These are phyloP conservation scores for Agriopis aurantiaria DNA, from an alignment of 2,888 invertebrate genomes.

Conservation along the genomic window DNA sequence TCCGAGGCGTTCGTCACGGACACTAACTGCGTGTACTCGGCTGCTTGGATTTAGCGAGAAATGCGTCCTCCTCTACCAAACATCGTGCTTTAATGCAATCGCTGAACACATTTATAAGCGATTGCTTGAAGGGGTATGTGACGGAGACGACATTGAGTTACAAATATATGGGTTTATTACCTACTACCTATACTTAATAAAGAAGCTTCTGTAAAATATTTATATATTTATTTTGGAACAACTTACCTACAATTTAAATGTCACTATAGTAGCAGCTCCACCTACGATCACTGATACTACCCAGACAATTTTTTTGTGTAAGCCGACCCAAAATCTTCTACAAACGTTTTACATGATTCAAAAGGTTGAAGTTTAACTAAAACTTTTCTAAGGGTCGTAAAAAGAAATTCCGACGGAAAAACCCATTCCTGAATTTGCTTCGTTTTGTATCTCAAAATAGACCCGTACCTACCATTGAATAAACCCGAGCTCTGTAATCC, in stretches of 20 bases:
- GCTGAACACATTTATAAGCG: conserved; percentile 65
- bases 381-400: background rate
- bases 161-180: conserved; percentile 13
- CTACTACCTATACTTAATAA: too few relatives aligned
- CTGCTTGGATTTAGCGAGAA: conserved; percentile 80
- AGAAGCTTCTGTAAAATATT: background rate
- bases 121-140: conserved; percentile 23
- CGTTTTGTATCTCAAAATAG: conserved; percentile 20
- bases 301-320: too few relatives aligned
- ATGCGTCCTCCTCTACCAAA: conserved; percentile 63
- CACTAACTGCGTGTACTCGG: conserved; percentile 79
- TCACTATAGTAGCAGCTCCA: too few relatives aligned
- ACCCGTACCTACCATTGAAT: conserved; percentile 6
- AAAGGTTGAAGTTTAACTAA: background rate
- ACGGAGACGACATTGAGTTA: conserved; percentile 15
- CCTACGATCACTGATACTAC: too few relatives aligned
- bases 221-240: too few relatives aligned
- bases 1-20: conserved; percentile 76
- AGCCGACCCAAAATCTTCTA: background rate
- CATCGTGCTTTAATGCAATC: conserved; percentile 64
- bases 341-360: background rate
- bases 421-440: conserved; percentile 1
- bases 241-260: too few relatives aligned
- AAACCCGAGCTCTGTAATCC: conserved; percentile 18
- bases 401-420: background rate